Conservation (phyloP, 1,140 invertebrate species). For the Drosophila takahashii region DNA sequence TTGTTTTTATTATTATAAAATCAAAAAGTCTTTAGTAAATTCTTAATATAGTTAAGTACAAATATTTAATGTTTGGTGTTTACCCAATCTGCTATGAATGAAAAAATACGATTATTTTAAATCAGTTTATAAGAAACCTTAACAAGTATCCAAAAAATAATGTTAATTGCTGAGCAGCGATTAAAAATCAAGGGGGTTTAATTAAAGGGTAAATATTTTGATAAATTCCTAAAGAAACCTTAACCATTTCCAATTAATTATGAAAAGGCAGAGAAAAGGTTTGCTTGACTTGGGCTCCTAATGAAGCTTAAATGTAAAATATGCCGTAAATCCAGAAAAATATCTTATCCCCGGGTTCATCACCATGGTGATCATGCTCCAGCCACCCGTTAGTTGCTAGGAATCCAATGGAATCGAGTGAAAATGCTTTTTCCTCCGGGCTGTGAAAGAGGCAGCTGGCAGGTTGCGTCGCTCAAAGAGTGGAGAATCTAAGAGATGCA, state of each 20-base stretch:
- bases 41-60: no score
- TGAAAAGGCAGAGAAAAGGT: background rate
- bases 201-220: background rate
- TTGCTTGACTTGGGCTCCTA: background rate
- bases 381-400: slow-evolving; percentile 3
- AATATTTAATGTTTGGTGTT: no score
- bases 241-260: background rate
- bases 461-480: slow-evolving; percentile 28
- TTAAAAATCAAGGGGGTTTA: background rate
- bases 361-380: slow-evolving; percentile 31
- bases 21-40: no score
- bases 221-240: background rate
- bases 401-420: slow-evolving; percentile 20
- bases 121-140: no score
- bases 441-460: slow-evolving; percentile 31
- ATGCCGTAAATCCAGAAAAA: background rate
- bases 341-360: background rate
- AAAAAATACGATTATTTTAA: no score
- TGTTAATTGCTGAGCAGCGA: no score
- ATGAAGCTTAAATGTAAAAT: background rate
- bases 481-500: slow-evolving; percentile 15
- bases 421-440: slow-evolving; percentile 22
- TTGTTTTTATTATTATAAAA: no score
- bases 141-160: no score
- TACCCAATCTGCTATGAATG: no score